Evolutionary conservation across 2,888 invertebrate genomes (phyloP).

Genomic region (Ectropis crepuscularia): DNA sequence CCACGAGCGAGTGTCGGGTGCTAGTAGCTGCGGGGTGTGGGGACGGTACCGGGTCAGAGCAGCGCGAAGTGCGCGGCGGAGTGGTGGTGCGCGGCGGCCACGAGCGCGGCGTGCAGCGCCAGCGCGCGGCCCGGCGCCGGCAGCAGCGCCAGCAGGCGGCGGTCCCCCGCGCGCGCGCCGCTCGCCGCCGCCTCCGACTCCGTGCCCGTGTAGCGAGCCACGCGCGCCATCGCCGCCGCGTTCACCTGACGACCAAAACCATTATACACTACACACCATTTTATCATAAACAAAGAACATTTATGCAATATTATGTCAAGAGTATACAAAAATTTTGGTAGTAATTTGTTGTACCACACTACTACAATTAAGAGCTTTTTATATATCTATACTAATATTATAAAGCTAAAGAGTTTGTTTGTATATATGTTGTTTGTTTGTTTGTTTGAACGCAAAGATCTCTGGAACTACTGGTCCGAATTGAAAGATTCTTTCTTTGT

Average conservation of each 20-base stretch:
- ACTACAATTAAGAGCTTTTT: no score
- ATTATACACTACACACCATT: constrained; percentile 3
- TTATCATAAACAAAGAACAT: neutral
- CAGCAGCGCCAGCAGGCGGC: constrained; percentile 53
- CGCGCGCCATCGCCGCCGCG: constrained; percentile 73
- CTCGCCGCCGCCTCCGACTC: constrained; percentile 28
- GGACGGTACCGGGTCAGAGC: constrained; percentile 43
- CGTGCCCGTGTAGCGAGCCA: constrained; percentile 73
- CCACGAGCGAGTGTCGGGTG: no score
- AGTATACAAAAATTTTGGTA: no score
- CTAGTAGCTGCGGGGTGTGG: no score
- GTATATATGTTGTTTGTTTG: no score
- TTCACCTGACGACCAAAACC: constrained; percentile 51
- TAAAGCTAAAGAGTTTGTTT: no score
- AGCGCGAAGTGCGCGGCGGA: constrained; percentile 61
- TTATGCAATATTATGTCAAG: no score
- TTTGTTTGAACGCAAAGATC: no score
- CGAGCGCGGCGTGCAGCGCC: constrained; percentile 63
- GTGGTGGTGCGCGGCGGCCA: constrained; percentile 61
- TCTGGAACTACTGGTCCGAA: no score
- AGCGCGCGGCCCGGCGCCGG: constrained; percentile 52
- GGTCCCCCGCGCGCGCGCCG: constrained; percentile 35
- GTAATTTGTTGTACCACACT: no score
- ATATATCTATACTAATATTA: no score
- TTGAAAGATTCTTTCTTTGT: no score